These are phyloP conservation scores for Pangasius krempfi DNA, from an alignment of 2,797 vertebrate genomes.

Conservation along the genomic window DNA sequence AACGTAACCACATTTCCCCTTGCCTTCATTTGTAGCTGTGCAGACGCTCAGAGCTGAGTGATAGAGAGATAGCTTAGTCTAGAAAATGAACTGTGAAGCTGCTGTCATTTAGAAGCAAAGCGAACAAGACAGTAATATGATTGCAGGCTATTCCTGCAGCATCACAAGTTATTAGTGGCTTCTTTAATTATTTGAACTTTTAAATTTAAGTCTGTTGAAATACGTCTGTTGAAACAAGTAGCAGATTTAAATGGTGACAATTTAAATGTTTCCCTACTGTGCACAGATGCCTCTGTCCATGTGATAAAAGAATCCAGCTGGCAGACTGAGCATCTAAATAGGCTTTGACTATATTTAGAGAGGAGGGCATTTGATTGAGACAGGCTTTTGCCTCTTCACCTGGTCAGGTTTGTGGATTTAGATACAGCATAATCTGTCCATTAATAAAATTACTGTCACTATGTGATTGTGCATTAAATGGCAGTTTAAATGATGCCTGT, in stretches of 20 bases:
- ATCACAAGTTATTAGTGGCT: conserved; percentile 34
- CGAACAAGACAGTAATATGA: conserved; percentile 33
- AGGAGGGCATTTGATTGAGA: not conserved
- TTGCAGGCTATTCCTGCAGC: conserved; percentile 26
- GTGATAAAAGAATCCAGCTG: conserved; percentile 18
- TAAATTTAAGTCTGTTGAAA: conserved; percentile 18
- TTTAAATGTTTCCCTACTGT: conserved; percentile 32
- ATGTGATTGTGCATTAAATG: not conserved
- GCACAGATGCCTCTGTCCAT: conserved; percentile 31
- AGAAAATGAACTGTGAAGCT: conserved; percentile 31
- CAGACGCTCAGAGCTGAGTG: conserved; percentile 24
- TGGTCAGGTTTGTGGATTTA: not conserved
- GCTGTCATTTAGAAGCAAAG: conserved; percentile 29
- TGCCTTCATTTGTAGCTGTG: conserved; percentile 16
- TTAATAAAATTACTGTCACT: conserved; percentile 1
- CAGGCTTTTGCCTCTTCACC: conserved; percentile 2
- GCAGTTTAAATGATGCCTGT: not conserved
- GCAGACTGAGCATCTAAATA: conserved; percentile 32
- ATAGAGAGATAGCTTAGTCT: conserved; percentile 17
- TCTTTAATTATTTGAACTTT: conserved; percentile 38
- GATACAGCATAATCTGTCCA: conserved; percentile 5
- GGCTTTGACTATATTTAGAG: conserved; percentile 17
- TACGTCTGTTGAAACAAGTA: conserved; percentile 29
- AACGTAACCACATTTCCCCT: not conserved
- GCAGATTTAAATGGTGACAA: conserved; percentile 36